Percentiles rank a stretch among this genome's conserved stretches.
Conservation (phyloP, 1,140 invertebrate genomes). For the Danaus plexippus region DNA sequence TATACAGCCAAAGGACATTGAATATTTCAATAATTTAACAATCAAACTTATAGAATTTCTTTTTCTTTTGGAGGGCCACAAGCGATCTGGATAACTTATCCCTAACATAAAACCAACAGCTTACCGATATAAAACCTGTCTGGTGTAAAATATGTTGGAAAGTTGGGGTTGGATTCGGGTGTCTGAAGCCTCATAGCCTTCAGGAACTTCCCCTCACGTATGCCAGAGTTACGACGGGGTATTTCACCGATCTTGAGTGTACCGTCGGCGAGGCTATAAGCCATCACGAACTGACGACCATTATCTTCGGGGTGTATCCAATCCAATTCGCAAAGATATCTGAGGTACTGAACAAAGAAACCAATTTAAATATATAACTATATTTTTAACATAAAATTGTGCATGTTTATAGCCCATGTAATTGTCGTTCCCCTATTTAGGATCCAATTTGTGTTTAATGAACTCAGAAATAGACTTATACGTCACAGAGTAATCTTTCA, state of each 20-base stretch:
- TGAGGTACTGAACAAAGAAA: constrained; percentile 59
- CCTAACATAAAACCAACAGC: constrained; percentile 9
- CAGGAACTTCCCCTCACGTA: constrained; percentile 80
- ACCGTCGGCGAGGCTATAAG: constrained; percentile 77
- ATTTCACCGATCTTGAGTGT: constrained; percentile 76
- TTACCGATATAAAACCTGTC: constrained; percentile 77
- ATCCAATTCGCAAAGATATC: constrained; percentile 78
- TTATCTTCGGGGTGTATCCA: constrained; percentile 79
- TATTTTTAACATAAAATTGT: no score
- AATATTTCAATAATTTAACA: no score
- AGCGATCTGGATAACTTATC: neutral
- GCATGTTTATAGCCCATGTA: no score
- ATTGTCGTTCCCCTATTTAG: no score
- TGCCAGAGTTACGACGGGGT: constrained; percentile 77
- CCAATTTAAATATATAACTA: no score
- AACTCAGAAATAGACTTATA: no score
- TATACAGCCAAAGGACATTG: no score
- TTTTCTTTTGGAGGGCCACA: no score
- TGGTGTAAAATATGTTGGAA: constrained; percentile 77
- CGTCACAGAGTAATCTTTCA: no score
- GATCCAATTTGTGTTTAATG: no score
- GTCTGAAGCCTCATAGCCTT: constrained; percentile 78
- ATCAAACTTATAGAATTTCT: no score
- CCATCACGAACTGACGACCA: constrained; percentile 76
- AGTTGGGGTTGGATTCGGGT: constrained; percentile 73